Evolutionary conservation across 2,888 invertebrate species (phyloP).

Genomic region (Girardia tigrina): DNA sequence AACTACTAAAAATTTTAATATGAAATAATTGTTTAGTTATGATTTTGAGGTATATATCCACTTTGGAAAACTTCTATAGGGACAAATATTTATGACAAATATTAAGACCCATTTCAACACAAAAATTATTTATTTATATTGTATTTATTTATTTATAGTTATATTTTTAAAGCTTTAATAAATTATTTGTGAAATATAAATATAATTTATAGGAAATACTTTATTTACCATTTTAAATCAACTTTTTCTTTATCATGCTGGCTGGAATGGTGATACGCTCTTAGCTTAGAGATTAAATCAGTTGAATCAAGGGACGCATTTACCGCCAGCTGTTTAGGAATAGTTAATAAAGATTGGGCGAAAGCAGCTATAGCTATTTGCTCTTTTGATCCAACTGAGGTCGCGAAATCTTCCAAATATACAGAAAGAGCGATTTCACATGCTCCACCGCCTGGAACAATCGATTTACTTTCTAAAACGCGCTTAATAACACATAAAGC

Average conservation of each 20-base stretch:
- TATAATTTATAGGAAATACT: no score
- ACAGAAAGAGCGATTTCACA: slow-evolving; percentile 95
- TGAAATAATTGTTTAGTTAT: no score
- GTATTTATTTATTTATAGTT: no score
- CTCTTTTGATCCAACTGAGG: slow-evolving; percentile 88
- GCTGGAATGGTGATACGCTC: slow-evolving; percentile 92
- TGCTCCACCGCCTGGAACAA: slow-evolving; percentile 88
- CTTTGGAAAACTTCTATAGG: no score
- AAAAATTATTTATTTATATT: no score
- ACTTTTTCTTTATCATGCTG: slow-evolving; percentile 68
- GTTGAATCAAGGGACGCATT: slow-evolving; percentile 89
- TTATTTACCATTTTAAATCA: slow-evolving; percentile 39
- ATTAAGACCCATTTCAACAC: no score
- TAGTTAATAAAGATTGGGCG: slow-evolving; percentile 72
- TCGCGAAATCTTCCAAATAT: slow-evolving; percentile 94
- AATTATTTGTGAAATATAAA: no score
- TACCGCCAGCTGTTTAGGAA: slow-evolving; percentile 90
- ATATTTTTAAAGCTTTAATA: no score
- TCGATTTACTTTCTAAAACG: slow-evolving; percentile 82
- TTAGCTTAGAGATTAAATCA: slow-evolving; percentile 85
- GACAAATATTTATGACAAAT: no score
- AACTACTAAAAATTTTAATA: no score
- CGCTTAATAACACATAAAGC: slow-evolving; percentile 88
- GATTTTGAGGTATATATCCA: no score
- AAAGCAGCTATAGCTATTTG: slow-evolving; percentile 74